A percentile compares a stretch with the other conserved stretches of the same genome.
These are phyloP conservation scores for Coelogynopora nodosa DNA, from an alignment of 2,888 invertebrate species.

Conservation along the genomic window DNA sequence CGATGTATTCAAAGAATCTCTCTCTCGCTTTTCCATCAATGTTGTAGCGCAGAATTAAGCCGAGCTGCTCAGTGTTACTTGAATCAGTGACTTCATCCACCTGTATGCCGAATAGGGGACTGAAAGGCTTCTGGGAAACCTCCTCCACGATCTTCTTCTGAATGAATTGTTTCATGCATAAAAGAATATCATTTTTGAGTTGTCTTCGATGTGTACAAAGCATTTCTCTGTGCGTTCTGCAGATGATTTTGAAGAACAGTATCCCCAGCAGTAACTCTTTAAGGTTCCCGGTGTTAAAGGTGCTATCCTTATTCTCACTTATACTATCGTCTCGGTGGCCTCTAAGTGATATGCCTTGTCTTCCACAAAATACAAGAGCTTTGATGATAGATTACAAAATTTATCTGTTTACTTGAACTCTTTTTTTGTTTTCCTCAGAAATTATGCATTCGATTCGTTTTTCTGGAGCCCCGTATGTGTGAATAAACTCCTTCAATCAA, in stretches of 20 bases:
- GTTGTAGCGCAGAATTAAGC: constrained; percentile 44
- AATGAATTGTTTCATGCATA: constrained; percentile 23
- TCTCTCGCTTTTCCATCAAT: constrained; percentile 28
- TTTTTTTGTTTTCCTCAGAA: not conserved
- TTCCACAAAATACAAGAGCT: not conserved
- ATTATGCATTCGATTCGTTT: not conserved
- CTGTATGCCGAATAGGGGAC: constrained; percentile 52
- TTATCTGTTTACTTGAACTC: not conserved
- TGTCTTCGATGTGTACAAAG: constrained; percentile 18
- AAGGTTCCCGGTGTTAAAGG: constrained; percentile 53
- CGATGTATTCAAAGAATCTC: constrained; percentile 44
- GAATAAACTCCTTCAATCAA: not conserved
- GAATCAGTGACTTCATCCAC: constrained; percentile 51
- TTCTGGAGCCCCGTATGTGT: no score
- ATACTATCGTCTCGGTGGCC: not conserved
- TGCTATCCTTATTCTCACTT: not conserved
- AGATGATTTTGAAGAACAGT: constrained; percentile 48
- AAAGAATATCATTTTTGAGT: constrained; percentile 35
- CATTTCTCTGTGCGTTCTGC: constrained; percentile 1
- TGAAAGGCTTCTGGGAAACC: constrained; percentile 45
- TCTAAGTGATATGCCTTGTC: not conserved
- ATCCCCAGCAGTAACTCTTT: constrained; percentile 52
- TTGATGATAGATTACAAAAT: not conserved
- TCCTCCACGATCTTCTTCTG: constrained; percentile 27
- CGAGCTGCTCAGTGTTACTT: constrained; percentile 48